These are phyloP conservation scores for Podarcis siculus DNA, from an alignment of 2,797 vertebrate species.

Conservation along the genomic window DNA sequence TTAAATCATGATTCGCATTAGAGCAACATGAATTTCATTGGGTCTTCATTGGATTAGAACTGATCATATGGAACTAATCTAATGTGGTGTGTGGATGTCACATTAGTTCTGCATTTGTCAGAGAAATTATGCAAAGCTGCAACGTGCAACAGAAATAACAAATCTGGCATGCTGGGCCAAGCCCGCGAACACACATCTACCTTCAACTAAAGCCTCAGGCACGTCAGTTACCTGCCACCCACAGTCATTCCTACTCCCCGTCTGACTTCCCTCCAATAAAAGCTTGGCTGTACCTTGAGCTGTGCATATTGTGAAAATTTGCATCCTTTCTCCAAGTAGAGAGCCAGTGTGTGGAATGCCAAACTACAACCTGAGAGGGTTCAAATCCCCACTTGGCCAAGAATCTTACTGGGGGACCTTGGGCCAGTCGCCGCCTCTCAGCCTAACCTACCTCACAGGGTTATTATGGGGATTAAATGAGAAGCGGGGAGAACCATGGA, in stretches of 20 bases:
- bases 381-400: no score
- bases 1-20: constrained; percentile 37
- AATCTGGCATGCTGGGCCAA: constrained; percentile 27
- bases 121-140: constrained; percentile 44
- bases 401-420: no score
- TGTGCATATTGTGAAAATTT: no score
- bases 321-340: no score
- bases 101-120: constrained; percentile 65
- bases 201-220: background rate
- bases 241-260: background rate
- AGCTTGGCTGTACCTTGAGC: no score
- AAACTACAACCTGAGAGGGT: no score
- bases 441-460: no score
- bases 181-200: constrained; percentile 11
- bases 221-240: background rate
- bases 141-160: constrained; percentile 37
- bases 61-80: constrained; percentile 52
- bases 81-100: constrained; percentile 39
- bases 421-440: no score
- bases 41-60: constrained; percentile 53
- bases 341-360: no score
- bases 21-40: constrained; percentile 33
- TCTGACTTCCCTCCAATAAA: no score
- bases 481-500: no score
- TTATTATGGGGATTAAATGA: no score